Conservation (phyloP, 2,888 invertebrate species). For the Amphipyra berbera region DNA sequence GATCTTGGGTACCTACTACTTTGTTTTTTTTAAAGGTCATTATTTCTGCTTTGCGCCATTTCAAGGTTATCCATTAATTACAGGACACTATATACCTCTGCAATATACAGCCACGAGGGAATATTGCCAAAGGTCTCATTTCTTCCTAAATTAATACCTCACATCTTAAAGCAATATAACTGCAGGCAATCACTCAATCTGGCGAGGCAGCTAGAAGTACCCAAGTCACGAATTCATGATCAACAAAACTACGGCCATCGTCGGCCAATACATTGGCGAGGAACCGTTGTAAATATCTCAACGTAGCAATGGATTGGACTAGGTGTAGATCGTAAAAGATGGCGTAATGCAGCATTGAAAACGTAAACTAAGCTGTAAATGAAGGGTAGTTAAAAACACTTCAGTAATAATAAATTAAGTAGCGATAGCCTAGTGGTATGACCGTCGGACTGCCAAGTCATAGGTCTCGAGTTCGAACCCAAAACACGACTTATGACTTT, state of each 20-base stretch:
- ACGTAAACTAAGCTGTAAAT: slow-evolving; percentile 1
- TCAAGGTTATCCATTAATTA: too few species aligned
- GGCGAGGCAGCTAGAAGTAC: slow-evolving; percentile 10
- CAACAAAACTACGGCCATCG: slow-evolving; percentile 48
- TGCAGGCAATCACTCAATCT: not conserved
- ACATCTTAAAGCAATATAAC: slow-evolving; percentile 4
- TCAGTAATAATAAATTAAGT: not conserved
- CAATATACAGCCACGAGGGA: too few species aligned
- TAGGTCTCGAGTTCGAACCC: too few species aligned
- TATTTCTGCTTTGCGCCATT: too few species aligned
- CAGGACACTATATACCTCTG: too few species aligned
- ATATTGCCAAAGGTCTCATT: too few species aligned
- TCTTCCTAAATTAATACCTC: too few species aligned
- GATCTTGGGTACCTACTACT: too few species aligned
- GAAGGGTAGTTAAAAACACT: not conserved
- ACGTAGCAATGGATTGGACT: slow-evolving; percentile 45
- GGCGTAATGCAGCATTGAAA: slow-evolving; percentile 9
- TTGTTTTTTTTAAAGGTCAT: too few species aligned
- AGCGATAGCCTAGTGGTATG: too few species aligned
- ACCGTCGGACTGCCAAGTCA: too few species aligned
- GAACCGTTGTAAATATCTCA: slow-evolving; percentile 44
- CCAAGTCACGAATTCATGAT: slow-evolving; percentile 42
- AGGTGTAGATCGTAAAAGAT: slow-evolving; percentile 37
- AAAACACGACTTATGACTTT: too few species aligned
- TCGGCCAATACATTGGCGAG: slow-evolving; percentile 51